Conservation (phyloP, 2,797 vertebrate species). For the Amniataba percoides region DNA sequence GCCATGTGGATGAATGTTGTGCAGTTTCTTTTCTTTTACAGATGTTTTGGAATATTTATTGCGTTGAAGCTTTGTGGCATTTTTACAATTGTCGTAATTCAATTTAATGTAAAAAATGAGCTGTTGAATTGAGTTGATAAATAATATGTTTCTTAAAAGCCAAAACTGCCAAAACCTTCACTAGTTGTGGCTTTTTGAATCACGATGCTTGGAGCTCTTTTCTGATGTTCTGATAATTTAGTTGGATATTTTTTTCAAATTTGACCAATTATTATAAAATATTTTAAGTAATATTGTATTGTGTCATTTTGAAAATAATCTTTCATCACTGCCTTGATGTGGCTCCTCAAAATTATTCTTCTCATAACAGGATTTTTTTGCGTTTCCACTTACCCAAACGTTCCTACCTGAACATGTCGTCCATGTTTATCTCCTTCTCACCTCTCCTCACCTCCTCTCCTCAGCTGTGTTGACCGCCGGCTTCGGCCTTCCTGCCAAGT, state of each 20-base stretch:
- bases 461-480: constrained; percentile 92
- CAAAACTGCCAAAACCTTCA: background rate
- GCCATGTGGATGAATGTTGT: background rate
- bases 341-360: background rate
- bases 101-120: background rate
- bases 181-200: background rate
- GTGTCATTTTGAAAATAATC: background rate
- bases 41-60: constrained; percentile 1
- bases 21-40: background rate
- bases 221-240: background rate
- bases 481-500: constrained; percentile 94
- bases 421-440: background rate
- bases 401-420: background rate
- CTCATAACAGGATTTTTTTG: background rate
- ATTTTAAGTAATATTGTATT: background rate
- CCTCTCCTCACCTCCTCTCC: background rate
- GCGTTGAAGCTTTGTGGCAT: background rate
- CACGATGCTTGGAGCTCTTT: background rate
- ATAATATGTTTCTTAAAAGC: background rate
- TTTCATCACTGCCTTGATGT: background rate
- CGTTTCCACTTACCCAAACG: background rate
- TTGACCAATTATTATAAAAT: background rate
- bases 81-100: background rate
- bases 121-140: background rate
- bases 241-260: too few species aligned